Base-by-base conservation (phyloP, 2,888 invertebrate genomes). In the Bugula neritina region DNA sequence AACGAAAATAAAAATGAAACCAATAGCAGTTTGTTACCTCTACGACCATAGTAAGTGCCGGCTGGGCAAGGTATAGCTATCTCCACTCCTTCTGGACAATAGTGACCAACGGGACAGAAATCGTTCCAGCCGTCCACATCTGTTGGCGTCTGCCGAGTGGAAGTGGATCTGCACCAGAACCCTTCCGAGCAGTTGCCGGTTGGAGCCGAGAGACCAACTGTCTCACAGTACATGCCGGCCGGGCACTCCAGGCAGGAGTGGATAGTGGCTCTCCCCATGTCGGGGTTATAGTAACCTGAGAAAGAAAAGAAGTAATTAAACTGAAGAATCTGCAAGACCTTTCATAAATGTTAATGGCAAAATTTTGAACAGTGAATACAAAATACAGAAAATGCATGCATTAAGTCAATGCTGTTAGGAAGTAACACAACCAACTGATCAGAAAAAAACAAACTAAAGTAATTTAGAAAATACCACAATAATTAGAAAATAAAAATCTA, bases 81-180 rank as follows among this genome's bases (percentile, higher is more conserved):
- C 13, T 74, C 72, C 1, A 78, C 72, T 81, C 83, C 83, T 77
- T 78, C 75, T 25, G 74, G 63, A 75, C 83, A 83, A 74, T 81
- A 82, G 73, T 79, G 77, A 0, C 81, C 82, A 23, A 77, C 75
- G 1, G 80, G 80, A 75, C 83, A 83, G 0, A 77, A 80, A 73
- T 74, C 77, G 74, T 83, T 83, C 73, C 73, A 71, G n/a, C n/a
- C n/a, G n/a, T n/a, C n/a, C 31, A 80, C 80, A 73, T 80, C 80
- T 71, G 77, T 75, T 5, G 82, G 83, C 2, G 78, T 78, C 0
- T 79, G 75, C 27, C 74, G 73, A 0, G 77, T 75, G 3, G 82
- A 79, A 69, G 79, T 80, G 2, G 73, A 74, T 25, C 78, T 72
- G 74, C 83, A 82, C 55, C 79, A 76, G 74, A 77, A 83, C 2